Evolutionary conservation across 2,797 vertebrate species (phyloP).

Genomic region (Sebastes vulpes): DNA sequence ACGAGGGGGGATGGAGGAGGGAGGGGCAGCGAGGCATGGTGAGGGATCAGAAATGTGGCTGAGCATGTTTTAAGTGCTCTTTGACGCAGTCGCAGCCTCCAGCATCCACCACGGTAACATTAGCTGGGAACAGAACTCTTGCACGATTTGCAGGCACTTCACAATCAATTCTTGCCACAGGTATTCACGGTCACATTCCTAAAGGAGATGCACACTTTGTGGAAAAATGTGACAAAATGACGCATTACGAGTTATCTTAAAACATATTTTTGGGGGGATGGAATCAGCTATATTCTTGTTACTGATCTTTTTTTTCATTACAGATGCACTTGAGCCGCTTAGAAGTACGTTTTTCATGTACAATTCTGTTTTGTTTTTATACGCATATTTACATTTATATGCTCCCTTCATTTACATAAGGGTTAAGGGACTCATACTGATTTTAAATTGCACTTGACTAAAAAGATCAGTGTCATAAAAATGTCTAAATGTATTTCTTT

Average conservation of each 20-base stretch:
- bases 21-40: conserved; percentile 57
- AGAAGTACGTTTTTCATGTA: neutral
- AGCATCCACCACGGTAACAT: conserved; percentile 58
- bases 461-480: conserved; percentile 14
- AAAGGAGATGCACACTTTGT: neutral
- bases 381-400: neutral
- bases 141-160: conserved; percentile 22
- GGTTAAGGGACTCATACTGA: neutral
- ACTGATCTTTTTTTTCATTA: neutral
- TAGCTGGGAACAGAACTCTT: conserved; percentile 42
- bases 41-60: conserved; percentile 73
- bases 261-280: neutral
- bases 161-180: conserved; percentile 21
- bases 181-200: neutral
- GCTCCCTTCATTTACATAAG: neutral
- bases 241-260: neutral
- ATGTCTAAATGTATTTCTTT: neutral
- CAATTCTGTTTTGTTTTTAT: neutral
- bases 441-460: conserved; percentile 1
- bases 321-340: neutral
- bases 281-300: neutral
- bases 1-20: conserved; percentile 40
- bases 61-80: conserved; percentile 76
- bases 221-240: conserved; percentile 2
- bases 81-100: conserved; percentile 55